phyloP scores from a whole-genome alignment of 2,113 vertebrate species.

The Limnothrissa miodon region DNA sequence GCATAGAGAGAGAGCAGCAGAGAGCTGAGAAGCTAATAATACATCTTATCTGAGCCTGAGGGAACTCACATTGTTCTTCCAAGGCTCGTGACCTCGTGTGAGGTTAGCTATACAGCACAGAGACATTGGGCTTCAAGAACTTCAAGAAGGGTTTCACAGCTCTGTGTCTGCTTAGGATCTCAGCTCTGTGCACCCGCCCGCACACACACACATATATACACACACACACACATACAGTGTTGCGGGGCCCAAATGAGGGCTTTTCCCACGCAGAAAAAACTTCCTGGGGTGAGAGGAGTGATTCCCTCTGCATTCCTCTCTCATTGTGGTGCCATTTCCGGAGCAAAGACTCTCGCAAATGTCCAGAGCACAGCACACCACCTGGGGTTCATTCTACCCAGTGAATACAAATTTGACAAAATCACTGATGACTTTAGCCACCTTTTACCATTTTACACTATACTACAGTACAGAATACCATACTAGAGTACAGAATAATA shows the following conservation, averaged over 20 bases:
- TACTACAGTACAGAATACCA: neutral
- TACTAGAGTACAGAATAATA: neutral
- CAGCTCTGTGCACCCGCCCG: neutral
- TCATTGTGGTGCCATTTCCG: conserved; percentile 42
- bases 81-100: neutral
- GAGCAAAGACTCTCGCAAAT: conserved; percentile 30
- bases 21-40: neutral
- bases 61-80: neutral
- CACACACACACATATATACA: neutral
- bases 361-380: conserved; percentile 43
- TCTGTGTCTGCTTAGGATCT: neutral
- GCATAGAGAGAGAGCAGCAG: neutral
- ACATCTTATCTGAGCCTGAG: neutral
- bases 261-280: conserved; percentile 56
- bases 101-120: neutral
- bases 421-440: neutral
- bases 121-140: neutral
- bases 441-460: neutral
- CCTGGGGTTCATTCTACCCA: conserved; percentile 28
- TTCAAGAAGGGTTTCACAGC: neutral
- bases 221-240: conserved; percentile 14
- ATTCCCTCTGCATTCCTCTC: conserved; percentile 34
- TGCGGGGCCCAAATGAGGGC: conserved; percentile 28
- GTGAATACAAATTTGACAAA: conserved; percentile 20
- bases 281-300: conserved; percentile 53